Conservation (phyloP, 2,888 invertebrate genomes). For the Amiota mariae region DNA sequence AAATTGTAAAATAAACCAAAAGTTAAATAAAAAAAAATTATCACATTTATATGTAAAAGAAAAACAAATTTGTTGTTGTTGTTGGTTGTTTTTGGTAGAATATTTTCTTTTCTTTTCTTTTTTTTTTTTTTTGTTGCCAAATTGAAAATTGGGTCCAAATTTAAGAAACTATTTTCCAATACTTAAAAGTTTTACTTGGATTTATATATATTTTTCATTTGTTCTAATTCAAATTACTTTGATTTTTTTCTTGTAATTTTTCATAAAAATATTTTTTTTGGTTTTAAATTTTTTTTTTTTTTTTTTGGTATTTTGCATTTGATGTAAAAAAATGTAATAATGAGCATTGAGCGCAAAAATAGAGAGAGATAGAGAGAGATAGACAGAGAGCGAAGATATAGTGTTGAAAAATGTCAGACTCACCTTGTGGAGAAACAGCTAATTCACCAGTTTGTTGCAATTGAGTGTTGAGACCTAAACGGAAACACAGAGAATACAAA, state of each 20-base stretch:
- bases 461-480: slow-evolving; percentile 72
- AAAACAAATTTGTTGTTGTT: not conserved
- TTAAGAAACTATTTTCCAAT: slow-evolving; percentile 31
- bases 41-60: slow-evolving; percentile 17
- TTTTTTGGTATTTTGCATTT: slow-evolving; percentile 55
- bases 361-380: slow-evolving; percentile 66
- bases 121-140: slow-evolving; percentile 11
- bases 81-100: no score
- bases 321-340: slow-evolving; percentile 65
- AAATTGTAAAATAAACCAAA: slow-evolving; percentile 58
- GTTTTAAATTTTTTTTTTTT: no score
- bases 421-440: slow-evolving; percentile 91
- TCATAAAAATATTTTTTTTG: slow-evolving; percentile 33
- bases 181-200: slow-evolving; percentile 46
- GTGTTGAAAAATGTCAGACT: slow-evolving; percentile 72
- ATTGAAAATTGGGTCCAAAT: slow-evolving; percentile 23
- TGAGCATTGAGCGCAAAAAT: slow-evolving; percentile 72
- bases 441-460: slow-evolving; percentile 78
- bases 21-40: slow-evolving; percentile 58
- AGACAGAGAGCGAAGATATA: not conserved
- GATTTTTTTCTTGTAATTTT: slow-evolving; percentile 44
- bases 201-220: slow-evolving; percentile 37
- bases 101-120: no score
- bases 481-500: not conserved
- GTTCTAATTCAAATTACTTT: slow-evolving; percentile 39